Conservation (phyloP, 2,888 invertebrate species). For the Aspidapion aeneum region DNA sequence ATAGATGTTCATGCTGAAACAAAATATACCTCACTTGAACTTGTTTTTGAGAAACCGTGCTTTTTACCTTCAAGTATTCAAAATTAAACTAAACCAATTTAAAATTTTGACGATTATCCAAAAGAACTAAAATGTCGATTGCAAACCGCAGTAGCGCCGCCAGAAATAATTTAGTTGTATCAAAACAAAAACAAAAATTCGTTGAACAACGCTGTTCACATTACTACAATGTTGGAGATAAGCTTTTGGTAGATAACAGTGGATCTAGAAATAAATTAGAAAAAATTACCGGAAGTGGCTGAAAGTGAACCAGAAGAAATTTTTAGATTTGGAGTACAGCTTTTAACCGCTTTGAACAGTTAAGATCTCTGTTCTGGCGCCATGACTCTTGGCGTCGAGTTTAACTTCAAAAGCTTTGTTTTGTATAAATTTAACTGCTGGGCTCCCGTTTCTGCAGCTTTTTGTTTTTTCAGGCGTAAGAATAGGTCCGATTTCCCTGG, state of each 20-base stretch:
- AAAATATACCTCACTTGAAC: conserved; percentile 5
- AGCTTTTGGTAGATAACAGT: not conserved
- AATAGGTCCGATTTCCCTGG: no score
- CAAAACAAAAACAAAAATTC: not conserved
- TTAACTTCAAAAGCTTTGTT: no score
- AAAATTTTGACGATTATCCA: not conserved
- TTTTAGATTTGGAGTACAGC: no score
- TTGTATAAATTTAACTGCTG: no score
- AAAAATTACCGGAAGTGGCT: no score
- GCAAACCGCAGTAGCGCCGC: not conserved
- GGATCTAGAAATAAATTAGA: not conserved
- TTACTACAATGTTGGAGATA: not conserved
- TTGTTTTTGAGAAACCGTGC: not conserved
- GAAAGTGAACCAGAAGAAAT: no score
- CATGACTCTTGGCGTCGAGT: no score
- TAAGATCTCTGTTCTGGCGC: no score
- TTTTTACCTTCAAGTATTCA: conserved; percentile 1
- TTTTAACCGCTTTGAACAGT: no score
- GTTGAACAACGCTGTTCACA: not conserved
- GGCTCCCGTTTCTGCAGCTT: no score
- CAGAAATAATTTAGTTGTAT: not conserved
- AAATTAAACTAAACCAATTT: not conserved
- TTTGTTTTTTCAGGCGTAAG: no score
- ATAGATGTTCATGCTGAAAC: conserved; percentile 19
- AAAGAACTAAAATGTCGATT: not conserved